phyloP scores from a whole-genome alignment of 1,140 invertebrate genomes.

The Mya arenaria region DNA sequence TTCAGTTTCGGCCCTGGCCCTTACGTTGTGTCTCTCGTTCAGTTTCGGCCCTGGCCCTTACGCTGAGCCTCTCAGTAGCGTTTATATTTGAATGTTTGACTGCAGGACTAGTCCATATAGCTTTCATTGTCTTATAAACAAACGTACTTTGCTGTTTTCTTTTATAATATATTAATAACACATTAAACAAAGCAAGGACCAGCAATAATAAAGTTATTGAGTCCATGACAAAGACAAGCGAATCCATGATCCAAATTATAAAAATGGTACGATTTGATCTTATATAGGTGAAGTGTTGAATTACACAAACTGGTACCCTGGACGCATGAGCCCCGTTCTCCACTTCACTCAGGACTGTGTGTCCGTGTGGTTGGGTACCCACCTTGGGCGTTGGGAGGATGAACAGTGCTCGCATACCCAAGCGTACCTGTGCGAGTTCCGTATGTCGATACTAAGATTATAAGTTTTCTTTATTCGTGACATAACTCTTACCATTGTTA shows the following conservation, averaged over 20 bases:
- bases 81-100: no score
- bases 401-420: background rate
- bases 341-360: slow-evolving; percentile 23
- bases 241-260: background rate
- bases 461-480: no score
- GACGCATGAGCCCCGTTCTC: background rate
- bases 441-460: no score
- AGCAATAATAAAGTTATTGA: background rate
- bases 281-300: background rate
- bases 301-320: slow-evolving; percentile 17
- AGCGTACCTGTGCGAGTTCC: slow-evolving; percentile 1
- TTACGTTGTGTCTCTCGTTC: no score
- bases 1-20: no score
- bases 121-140: background rate
- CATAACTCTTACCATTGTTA: no score
- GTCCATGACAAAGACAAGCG: background rate
- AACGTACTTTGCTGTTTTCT: background rate
- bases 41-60: no score
- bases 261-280: background rate
- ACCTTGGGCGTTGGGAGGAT: slow-evolving; percentile 4
- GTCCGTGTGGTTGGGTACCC: background rate
- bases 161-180: background rate
- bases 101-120: background rate
- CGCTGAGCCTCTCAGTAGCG: no score
- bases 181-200: background rate